Evolutionary conservation across 2,888 invertebrate species (phyloP).

Genomic region (Scaptomyza parva): DNA sequence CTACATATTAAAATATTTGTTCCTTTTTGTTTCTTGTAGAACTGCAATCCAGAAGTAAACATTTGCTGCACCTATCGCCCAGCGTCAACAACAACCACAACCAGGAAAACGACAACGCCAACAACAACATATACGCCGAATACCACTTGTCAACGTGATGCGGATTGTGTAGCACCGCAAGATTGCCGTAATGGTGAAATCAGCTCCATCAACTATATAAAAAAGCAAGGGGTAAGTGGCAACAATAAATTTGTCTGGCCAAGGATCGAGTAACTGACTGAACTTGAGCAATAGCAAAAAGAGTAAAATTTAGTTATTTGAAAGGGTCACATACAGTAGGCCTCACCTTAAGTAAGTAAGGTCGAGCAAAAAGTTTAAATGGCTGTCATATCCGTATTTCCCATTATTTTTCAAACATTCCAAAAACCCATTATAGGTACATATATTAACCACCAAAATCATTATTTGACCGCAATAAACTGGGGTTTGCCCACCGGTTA

Average conservation of each 20-base stretch:
- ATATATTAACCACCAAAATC: too few relatives aligned
- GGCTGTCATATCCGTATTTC: too few relatives aligned
- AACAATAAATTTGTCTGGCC: slow-evolving; percentile 30
- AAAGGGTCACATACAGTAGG: too few relatives aligned
- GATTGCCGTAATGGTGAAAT: slow-evolving; percentile 83
- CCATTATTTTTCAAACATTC: too few relatives aligned
- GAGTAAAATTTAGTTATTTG: slow-evolving; percentile 43
- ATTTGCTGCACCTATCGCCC: slow-evolving; percentile 84
- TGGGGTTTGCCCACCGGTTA: too few relatives aligned
- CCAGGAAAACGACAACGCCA: slow-evolving; percentile 69
- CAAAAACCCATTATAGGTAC: too few relatives aligned
- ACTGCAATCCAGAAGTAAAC: slow-evolving; percentile 84
- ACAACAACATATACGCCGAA: slow-evolving; percentile 77
- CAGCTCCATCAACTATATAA: slow-evolving; percentile 75
- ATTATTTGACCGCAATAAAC: too few relatives aligned
- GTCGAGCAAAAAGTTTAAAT: too few relatives aligned
- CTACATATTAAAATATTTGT: neutral
- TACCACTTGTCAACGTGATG: slow-evolving; percentile 74
- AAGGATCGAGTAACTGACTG: slow-evolving; percentile 33
- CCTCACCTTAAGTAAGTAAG: too few relatives aligned
- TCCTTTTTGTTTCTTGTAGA: slow-evolving; percentile 75
- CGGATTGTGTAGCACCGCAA: slow-evolving; percentile 82
- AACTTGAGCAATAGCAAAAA: slow-evolving; percentile 39
- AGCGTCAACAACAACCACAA: slow-evolving; percentile 66
- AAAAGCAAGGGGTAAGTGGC: slow-evolving; percentile 82